A percentile compares a stretch with the other conserved stretches of the same genome.
These are phyloP conservation scores for Magallana gigas DNA, from an alignment of 1,140 invertebrate species.

Conservation along the genomic window DNA sequence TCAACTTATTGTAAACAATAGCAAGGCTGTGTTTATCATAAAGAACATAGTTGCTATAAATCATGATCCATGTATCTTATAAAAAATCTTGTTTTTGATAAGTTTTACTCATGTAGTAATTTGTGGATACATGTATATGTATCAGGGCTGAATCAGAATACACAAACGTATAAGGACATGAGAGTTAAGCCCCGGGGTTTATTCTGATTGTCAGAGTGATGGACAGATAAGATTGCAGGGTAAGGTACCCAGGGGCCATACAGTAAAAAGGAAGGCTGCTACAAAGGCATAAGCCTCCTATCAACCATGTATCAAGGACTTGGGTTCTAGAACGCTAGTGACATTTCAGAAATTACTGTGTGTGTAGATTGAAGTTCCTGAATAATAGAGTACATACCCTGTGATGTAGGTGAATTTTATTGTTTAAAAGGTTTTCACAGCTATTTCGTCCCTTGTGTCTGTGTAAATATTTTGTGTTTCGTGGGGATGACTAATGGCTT, in stretches of 20 bases:
- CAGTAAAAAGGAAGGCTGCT: not conserved
- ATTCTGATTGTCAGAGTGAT: not conserved
- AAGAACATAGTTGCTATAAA: no score
- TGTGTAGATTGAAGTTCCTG: no score
- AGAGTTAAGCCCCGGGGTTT: not conserved
- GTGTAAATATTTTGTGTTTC: not conserved
- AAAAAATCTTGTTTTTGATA: no score
- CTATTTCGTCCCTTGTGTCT: not conserved
- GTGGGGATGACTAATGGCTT: not conserved
- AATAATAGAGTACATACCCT: no score
- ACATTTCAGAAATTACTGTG: no score
- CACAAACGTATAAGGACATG: not conserved
- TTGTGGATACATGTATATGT: not conserved
- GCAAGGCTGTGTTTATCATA: no score
- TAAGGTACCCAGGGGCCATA: not conserved
- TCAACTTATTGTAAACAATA: no score
- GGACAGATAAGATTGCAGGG: not conserved
- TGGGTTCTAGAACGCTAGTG: no score
- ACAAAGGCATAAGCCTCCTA: no score
- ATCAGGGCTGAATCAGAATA: not conserved
- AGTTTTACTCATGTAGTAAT: not conserved
- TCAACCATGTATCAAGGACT: no score
- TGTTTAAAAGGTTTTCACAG: not conserved
- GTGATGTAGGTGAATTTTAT: not conserved
- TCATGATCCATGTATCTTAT: no score